These are phyloP conservation scores for Orchestes rusci DNA, from an alignment of 2,888 invertebrate genomes.

Conservation along the genomic window DNA sequence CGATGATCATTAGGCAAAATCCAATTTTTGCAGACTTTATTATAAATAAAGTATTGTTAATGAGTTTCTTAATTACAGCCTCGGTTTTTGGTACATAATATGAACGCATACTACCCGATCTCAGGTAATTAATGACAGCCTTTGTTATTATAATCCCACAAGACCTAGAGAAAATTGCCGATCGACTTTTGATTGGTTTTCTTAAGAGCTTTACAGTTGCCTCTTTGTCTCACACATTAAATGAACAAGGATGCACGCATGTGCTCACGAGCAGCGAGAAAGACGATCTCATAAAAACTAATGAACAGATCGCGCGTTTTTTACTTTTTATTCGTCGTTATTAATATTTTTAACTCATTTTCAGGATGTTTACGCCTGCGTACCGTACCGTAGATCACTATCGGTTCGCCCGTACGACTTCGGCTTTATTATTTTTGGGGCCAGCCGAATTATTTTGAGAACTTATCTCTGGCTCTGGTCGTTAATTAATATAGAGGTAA, in stretches of 20 bases:
- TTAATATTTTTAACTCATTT: conserved; percentile 39
- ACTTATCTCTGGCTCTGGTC: conserved; percentile 28
- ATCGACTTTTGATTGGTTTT: conserved; percentile 41
- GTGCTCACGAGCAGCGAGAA: conserved; percentile 13
- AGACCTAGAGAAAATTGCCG: conserved; percentile 42
- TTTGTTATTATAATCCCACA: conserved; percentile 43
- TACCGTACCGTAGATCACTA: conserved; percentile 23
- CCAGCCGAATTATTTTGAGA: conserved; percentile 17
- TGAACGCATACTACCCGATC: conserved; percentile 35
- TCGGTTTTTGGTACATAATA: conserved; percentile 22
- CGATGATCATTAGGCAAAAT: too few relatives aligned
- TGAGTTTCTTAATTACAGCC: conserved; percentile 40
- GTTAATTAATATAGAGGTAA: conserved; percentile 29
- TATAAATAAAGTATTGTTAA: conserved; percentile 35
- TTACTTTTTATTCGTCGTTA: conserved; percentile 36
- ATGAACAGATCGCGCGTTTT: conserved; percentile 37
- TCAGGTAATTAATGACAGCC: conserved; percentile 42
- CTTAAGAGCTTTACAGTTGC: conserved; percentile 28
- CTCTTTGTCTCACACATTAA: conserved; percentile 10
- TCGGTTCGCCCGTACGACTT: conserved; percentile 21
- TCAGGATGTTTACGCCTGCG: conserved; percentile 21
- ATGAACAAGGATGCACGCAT: conserved; percentile 20
- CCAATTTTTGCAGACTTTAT: conserved; percentile 21
- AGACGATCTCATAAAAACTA: conserved; percentile 34
- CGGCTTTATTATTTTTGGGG: conserved; percentile 24